Percentiles rank a stretch among this genome's conserved stretches.
Conservation (phyloP, 2,797 vertebrate species). For the Gorsachius magnificus region DNA sequence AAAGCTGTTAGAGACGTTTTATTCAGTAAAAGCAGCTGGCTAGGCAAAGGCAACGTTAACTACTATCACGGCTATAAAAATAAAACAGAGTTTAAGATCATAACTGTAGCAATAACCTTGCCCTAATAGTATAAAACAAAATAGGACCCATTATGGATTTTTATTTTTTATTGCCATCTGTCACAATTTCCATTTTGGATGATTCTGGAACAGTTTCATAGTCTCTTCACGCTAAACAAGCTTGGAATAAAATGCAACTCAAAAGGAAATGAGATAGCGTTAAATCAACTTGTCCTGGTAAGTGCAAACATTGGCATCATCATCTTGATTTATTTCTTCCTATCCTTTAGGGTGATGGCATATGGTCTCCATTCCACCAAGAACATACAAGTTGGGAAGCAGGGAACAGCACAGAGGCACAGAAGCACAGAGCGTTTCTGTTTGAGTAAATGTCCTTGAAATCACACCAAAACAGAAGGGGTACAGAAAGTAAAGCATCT, state of each 20-base stretch:
- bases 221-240: conserved; percentile 42
- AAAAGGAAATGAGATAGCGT: conserved; percentile 33
- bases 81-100: conserved; percentile 58
- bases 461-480: not conserved
- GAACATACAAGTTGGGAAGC: not conserved
- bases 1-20: conserved; percentile 5
- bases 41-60: conserved; percentile 25
- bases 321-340: conserved; percentile 34
- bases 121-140: conserved; percentile 63
- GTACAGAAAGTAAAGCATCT: not conserved
- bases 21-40: conserved; percentile 44
- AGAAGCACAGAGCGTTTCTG: not conserved
- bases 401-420: not conserved
- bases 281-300: conserved; percentile 39
- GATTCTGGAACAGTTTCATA: conserved; percentile 44
- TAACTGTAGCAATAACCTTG: conserved; percentile 63
- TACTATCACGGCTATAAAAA: conserved; percentile 53
- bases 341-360: not conserved
- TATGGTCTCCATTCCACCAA: not conserved
- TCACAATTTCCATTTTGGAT: conserved; percentile 57
- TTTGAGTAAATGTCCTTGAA: not conserved
- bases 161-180: conserved; percentile 64
- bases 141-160: conserved; percentile 26
- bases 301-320: conserved; percentile 41
- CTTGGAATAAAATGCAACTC: conserved; percentile 59